These are phyloP conservation scores for Agrotis exclamationis DNA, from an alignment of 2,888 invertebrate species.

Conservation along the genomic window DNA sequence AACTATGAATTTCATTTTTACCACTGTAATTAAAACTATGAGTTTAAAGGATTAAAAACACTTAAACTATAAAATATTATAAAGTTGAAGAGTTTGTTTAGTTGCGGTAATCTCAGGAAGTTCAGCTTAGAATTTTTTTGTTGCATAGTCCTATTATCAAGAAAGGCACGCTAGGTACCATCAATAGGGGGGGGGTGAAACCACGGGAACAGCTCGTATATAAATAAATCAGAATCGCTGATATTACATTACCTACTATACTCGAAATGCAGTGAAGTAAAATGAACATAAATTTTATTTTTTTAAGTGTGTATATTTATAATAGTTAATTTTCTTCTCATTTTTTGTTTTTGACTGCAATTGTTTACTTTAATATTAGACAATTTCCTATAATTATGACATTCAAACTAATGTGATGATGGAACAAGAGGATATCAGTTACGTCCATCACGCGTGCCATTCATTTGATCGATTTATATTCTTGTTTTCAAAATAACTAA, in stretches of 20 bases:
- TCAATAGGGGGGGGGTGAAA: too few species aligned
- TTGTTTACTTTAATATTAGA: slow-evolving; percentile 8
- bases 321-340: slow-evolving; percentile 13
- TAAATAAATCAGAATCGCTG: neutral
- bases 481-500: neutral
- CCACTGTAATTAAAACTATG: too few species aligned
- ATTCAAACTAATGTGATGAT: slow-evolving; percentile 3
- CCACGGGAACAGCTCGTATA: too few species aligned
- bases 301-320: neutral
- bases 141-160: too few species aligned
- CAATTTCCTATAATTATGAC: slow-evolving; percentile 18
- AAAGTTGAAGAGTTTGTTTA: too few species aligned
- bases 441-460: neutral
- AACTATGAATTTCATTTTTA: neutral
- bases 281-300: neutral
- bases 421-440: neutral
- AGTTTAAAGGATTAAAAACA: too few species aligned
- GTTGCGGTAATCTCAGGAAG: too few species aligned
- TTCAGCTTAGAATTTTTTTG: too few species aligned
- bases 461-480: slow-evolving; percentile 1
- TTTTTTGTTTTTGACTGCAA: slow-evolving; percentile 1
- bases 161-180: too few species aligned
- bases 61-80: too few species aligned
- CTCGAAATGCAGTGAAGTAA: slow-evolving; percentile 13
- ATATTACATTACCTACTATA: slow-evolving; percentile 15